Evolutionary conservation across 2,888 invertebrate genomes (phyloP).

Genomic region (Dolichomitus sp.): DNA sequence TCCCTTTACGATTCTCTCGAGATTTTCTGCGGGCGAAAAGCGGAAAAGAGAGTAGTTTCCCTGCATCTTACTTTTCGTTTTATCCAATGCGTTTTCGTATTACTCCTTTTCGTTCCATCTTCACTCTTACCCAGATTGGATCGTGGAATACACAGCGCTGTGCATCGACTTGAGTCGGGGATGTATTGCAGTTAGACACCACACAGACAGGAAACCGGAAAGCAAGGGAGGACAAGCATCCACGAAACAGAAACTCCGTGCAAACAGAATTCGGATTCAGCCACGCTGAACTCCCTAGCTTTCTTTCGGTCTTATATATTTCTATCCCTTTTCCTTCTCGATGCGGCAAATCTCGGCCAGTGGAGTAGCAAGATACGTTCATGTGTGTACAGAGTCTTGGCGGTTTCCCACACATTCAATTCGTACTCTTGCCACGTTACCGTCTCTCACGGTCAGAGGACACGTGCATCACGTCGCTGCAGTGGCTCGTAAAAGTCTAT

Average conservation of each 20-base stretch:
- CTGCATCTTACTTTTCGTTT: slow-evolving; percentile 29
- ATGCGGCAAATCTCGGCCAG: slow-evolving; percentile 33
- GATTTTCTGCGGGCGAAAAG: slow-evolving; percentile 30
- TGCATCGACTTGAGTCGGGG: slow-evolving; percentile 1
- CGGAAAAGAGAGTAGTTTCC: slow-evolving; percentile 26
- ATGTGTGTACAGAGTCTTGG: neutral
- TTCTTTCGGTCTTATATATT: slow-evolving; percentile 15
- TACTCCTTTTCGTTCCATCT: slow-evolving; percentile 19
- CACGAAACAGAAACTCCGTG: slow-evolving; percentile 22
- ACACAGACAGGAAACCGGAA: neutral
- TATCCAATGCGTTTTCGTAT: slow-evolving; percentile 33
- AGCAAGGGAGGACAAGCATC: neutral
- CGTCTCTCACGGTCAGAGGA: slow-evolving; percentile 37
- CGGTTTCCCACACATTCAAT: slow-evolving; percentile 20
- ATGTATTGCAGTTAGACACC: slow-evolving; percentile 11
- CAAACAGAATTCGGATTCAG: slow-evolving; percentile 33
- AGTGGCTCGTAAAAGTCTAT: slow-evolving; percentile 66
- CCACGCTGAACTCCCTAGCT: slow-evolving; percentile 6
- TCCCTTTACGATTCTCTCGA: slow-evolving; percentile 49
- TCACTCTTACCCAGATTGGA: slow-evolving; percentile 43
- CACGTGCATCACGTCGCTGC: slow-evolving; percentile 62
- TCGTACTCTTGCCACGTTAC: slow-evolving; percentile 1
- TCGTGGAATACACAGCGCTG: slow-evolving; percentile 8
- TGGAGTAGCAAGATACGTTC: slow-evolving; percentile 4
- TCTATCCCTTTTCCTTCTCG: neutral